Conservation (phyloP, 2,888 invertebrate genomes). For the Anorthoa munda region DNA sequence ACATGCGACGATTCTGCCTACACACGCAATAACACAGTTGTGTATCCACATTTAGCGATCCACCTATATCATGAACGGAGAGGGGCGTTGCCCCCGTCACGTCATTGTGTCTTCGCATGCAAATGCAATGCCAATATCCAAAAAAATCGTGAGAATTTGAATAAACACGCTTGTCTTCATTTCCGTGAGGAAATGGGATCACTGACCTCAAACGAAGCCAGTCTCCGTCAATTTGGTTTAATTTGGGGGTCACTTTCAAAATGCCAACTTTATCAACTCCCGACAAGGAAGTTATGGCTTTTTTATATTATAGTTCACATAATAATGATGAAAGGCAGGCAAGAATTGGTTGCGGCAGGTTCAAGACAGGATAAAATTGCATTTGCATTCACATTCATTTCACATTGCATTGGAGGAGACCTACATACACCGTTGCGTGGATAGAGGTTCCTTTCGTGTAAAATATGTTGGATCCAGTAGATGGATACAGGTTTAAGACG, state of each 20-base stretch:
- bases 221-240: neutral
- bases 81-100: conserved; percentile 13
- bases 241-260: neutral
- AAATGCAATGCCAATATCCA: conserved; percentile 11
- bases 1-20: conserved; percentile 10
- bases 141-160: conserved; percentile 3
- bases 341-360: too few species aligned
- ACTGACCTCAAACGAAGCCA: neutral
- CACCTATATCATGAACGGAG: neutral
- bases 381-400: too few species aligned
- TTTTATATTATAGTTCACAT: too few species aligned
- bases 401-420: too few species aligned
- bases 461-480: too few species aligned
- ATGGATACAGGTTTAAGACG: too few species aligned
- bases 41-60: neutral
- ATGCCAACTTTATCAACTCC: neutral
- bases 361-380: too few species aligned
- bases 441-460: too few species aligned
- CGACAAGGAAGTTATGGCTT: neutral
- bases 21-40: conserved; percentile 19
- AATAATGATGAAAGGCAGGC: too few species aligned
- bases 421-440: too few species aligned
- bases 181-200: neutral
- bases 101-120: neutral
- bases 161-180: neutral